Percentiles rank a stretch among this genome's conserved stretches.
These are phyloP conservation scores for Epinephelus moara DNA, from an alignment of 2,113 vertebrate genomes.

Conservation along the genomic window DNA sequence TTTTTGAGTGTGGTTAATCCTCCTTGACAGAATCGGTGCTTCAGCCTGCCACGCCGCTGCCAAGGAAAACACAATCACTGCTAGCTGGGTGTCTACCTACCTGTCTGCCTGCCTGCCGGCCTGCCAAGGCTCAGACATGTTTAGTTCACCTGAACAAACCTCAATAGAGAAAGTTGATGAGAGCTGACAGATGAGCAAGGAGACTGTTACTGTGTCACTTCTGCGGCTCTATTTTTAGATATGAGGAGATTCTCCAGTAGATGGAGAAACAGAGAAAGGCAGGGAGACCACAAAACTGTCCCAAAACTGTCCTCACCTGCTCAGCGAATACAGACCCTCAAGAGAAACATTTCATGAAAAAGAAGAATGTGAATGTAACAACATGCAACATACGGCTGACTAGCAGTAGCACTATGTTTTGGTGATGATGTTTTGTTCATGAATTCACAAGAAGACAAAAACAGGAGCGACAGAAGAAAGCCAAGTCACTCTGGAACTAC, in stretches of 20 bases:
- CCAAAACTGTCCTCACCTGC: background rate
- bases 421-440: background rate
- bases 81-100: constrained; percentile 25
- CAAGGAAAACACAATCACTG: constrained; percentile 65
- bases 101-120: constrained; percentile 36
- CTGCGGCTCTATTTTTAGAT: background rate
- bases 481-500: background rate
- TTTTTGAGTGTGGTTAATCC: constrained; percentile 56
- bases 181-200: constrained; percentile 35
- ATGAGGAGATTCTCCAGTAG: background rate
- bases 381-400: background rate
- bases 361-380: constrained; percentile 1
- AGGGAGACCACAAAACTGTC: background rate
- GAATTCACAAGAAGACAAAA: background rate
- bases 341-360: background rate
- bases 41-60: constrained; percentile 26
- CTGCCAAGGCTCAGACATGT: constrained; percentile 40
- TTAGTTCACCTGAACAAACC: constrained; percentile 58
- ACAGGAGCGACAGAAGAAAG: constrained; percentile 12
- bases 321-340: background rate
- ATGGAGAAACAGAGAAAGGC: background rate
- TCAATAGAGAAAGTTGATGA: constrained; percentile 18
- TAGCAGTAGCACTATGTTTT: background rate
- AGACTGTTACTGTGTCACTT: constrained; percentile 18
- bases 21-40: constrained; percentile 53